A percentile compares a stretch with the other conserved stretches of the same genome.
phyloP scores from a whole-genome alignment of 2,888 invertebrate genomes.

The Plebejus argus region DNA sequence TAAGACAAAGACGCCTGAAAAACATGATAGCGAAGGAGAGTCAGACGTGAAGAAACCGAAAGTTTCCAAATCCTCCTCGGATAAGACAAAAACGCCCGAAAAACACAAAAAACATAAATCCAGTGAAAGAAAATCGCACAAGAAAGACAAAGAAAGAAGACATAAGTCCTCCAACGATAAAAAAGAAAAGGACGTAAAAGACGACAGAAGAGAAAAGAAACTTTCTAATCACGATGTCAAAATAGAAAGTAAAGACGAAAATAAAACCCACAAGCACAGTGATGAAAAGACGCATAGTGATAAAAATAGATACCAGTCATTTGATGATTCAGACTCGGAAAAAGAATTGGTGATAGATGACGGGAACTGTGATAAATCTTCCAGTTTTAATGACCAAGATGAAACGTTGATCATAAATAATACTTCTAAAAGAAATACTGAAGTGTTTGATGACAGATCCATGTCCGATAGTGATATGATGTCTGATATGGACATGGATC shows the following conservation, averaged over 20 bases:
- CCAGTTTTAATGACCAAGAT: constrained; percentile 29
- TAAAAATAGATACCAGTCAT: neutral
- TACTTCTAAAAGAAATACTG: constrained; percentile 33
- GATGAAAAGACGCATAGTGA: neutral
- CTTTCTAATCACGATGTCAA: constrained; percentile 38
- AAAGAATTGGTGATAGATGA: constrained; percentile 33
- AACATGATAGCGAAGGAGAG: neutral
- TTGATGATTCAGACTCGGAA: constrained; percentile 25
- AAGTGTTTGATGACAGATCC: constrained; percentile 26
- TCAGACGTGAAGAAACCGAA: constrained; percentile 52
- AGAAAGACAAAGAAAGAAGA: constrained; percentile 37
- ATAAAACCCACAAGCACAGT: neutral
- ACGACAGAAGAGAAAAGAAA: constrained; percentile 35
- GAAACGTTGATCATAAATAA: constrained; percentile 34
- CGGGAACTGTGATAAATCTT: neutral
- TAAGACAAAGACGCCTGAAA: constrained; percentile 39
- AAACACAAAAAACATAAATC: constrained; percentile 19
- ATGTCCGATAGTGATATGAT: constrained; percentile 17
- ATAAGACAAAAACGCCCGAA: constrained; percentile 39
- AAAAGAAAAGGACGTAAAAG: constrained; percentile 41
- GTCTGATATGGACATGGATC: neutral
- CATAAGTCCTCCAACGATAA: constrained; percentile 41
- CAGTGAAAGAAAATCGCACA: neutral
- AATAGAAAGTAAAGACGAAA: constrained; percentile 34
- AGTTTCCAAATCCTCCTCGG: constrained; percentile 43